A percentile compares a stretch with the other conserved stretches of the same genome.
These are phyloP conservation scores for Zele albiditarsus DNA, from an alignment of 2,888 invertebrate genomes.

Conservation along the genomic window DNA sequence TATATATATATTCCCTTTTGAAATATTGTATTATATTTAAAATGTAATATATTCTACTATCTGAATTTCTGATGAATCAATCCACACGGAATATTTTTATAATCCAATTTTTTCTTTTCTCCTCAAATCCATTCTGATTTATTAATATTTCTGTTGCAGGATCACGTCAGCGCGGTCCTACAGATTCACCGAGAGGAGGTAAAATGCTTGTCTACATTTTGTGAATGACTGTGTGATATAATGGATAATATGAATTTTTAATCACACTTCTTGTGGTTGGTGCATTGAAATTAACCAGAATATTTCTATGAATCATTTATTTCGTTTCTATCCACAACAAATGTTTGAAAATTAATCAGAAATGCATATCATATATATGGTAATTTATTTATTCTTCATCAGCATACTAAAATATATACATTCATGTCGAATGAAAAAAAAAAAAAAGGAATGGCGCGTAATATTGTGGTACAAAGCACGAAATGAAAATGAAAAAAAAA, in stretches of 20 bases:
- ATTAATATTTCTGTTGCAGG: slow-evolving; percentile 60
- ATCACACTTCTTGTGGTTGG: slow-evolving; percentile 3
- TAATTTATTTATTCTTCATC: neutral
- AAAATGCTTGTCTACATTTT: slow-evolving; percentile 18
- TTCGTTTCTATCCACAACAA: neutral
- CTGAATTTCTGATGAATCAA: neutral
- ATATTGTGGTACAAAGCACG: neutral
- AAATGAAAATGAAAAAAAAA: neutral
- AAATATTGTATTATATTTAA: slow-evolving; percentile 8
- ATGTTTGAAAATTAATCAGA: neutral
- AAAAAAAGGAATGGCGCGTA: neutral
- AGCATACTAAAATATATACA: neutral
- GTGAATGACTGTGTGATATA: neutral
- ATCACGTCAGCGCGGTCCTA: slow-evolving; percentile 64
- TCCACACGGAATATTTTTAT: neutral
- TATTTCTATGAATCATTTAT: slow-evolving; percentile 1
- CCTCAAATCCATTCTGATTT: neutral
- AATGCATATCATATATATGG: neutral
- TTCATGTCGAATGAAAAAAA: neutral
- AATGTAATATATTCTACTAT: neutral
- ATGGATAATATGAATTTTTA: neutral
- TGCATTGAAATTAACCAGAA: neutral
- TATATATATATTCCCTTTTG: too few species aligned
- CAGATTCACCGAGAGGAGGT: slow-evolving; percentile 67
- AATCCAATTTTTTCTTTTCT: neutral